A percentile compares a stretch with the other conserved stretches of the same genome.
Conservation (phyloP, 2,113 vertebrate species). For the Globicephala melas region DNA sequence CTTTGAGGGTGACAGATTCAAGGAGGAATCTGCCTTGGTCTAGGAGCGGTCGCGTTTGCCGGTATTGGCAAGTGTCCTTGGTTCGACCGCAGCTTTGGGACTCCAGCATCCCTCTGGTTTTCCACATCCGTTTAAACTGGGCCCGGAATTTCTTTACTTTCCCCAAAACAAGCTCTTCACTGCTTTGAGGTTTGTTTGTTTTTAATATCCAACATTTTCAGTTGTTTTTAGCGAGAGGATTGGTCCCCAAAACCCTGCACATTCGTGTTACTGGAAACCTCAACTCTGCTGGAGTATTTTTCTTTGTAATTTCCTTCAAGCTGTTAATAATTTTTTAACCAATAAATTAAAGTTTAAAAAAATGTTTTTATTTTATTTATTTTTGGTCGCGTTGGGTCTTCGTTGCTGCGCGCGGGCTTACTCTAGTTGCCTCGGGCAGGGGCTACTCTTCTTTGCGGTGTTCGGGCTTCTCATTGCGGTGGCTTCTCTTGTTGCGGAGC, state of each 20-base stretch:
- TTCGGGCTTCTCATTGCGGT: too few relatives aligned
- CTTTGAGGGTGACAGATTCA: not conserved
- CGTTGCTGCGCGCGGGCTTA: too few relatives aligned
- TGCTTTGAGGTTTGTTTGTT: not conserved
- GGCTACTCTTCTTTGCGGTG: too few relatives aligned
- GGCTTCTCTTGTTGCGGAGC: too few relatives aligned
- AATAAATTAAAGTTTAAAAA: not conserved
- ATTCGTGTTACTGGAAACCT: not conserved
- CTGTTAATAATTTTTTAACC: not conserved
- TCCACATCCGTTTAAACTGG: not conserved
- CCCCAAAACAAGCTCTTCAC: not conserved
- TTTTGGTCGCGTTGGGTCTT: too few relatives aligned
- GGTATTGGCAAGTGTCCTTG: not conserved
- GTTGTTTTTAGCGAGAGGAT: not conserved
- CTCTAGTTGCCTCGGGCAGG: too few relatives aligned
- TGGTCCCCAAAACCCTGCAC: not conserved
- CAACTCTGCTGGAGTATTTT: not conserved
- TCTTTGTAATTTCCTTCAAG: not conserved
- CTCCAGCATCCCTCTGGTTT: not conserved
- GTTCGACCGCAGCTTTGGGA: not conserved
- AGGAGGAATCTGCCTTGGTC: not conserved
- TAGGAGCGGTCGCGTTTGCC: not conserved
- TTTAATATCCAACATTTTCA: not conserved
- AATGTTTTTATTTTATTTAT: too few relatives aligned
- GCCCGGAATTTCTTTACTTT: not conserved